Percentiles rank a stretch among this genome's conserved stretches.
phyloP scores from a whole-genome alignment of 2,797 vertebrate genomes.

The Streptopelia turtur region DNA sequence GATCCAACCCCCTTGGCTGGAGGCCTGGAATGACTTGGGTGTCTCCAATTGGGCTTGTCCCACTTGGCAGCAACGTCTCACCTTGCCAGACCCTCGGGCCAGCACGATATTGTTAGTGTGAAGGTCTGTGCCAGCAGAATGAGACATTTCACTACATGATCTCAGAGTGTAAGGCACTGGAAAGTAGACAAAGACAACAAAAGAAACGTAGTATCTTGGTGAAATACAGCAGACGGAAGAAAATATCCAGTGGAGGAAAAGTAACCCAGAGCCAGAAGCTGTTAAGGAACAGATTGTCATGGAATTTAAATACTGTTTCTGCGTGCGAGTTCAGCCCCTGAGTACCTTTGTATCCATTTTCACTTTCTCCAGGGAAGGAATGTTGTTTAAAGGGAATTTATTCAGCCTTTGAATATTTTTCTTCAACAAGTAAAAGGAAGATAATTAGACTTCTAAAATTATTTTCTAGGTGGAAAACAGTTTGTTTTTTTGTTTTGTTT shows the following conservation, averaged over 20 bases:
- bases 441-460: background rate
- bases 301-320: background rate
- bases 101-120: background rate
- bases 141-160: slow-evolving; percentile 2
- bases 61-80: slow-evolving; percentile 28
- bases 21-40: slow-evolving; percentile 63
- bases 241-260: background rate
- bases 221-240: slow-evolving; percentile 28
- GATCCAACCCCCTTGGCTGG: slow-evolving; percentile 46
- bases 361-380: background rate
- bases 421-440: background rate
- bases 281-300: background rate
- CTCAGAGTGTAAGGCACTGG: slow-evolving; percentile 22
- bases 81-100: slow-evolving; percentile 19
- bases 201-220: slow-evolving; percentile 26
- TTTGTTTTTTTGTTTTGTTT: too few relatives aligned
- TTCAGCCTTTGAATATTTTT: background rate
- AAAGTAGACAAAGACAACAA: slow-evolving; percentile 53
- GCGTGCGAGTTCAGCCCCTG: background rate
- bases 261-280: slow-evolving; percentile 5
- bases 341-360: background rate
- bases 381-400: background rate
- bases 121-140: slow-evolving; percentile 51
- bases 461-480: background rate
- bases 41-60: slow-evolving; percentile 47